Evolutionary conservation across 2,888 invertebrate species (phyloP), one percentile per base, ranked within the genome.

Genomic region (Furcula furcula): DNA sequence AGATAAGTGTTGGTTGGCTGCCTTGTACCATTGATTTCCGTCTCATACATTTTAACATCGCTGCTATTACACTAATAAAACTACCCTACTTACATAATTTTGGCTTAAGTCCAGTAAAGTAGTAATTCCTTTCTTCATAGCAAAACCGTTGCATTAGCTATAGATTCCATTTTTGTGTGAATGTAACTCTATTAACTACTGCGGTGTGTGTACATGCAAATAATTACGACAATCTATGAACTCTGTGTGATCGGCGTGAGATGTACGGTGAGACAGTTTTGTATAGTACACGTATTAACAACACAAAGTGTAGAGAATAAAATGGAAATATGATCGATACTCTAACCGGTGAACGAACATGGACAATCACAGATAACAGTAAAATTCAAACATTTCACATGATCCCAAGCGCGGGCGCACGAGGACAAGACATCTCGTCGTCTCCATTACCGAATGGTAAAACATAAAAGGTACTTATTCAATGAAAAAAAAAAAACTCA

Each of bases 291-390:
- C 36, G 46, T 44, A 48, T 54, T 48, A 42, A 40, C 40, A 44
- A 58, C 42, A 50, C 28, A 40, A 40, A 35, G 36, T 45, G 49
- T 51, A 37, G 38, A 40, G 37, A 7, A 9, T 28, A 10, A 28
- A 16, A 28, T 53, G 42, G 41, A 31, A 42, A 54, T 63, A 56
- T 51, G 39, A 62, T 54, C 54, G 65, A 73, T 67, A 74, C 71
- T 75, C 65, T 71, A 64, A 71, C 55, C 62, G 53, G 52, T 58
- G 68, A 61, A 72, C 66, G 49, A 59, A 65, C 58, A 63, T 60
- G 64, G 65, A 64, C 60, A 41, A 46, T 44, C 40, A 58, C 60
- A n/a, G n/a, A 61, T 54, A 40, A 66, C 65, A 58, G 34, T 53
- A 55, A 58, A 55, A 54, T 61, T 46, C 54, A 61, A 67, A 75